Percentiles rank a stretch among this genome's conserved stretches.
Evolutionary conservation across 2,888 invertebrate genomes (phyloP).

Genomic region (Choreutis nemorana): DNA sequence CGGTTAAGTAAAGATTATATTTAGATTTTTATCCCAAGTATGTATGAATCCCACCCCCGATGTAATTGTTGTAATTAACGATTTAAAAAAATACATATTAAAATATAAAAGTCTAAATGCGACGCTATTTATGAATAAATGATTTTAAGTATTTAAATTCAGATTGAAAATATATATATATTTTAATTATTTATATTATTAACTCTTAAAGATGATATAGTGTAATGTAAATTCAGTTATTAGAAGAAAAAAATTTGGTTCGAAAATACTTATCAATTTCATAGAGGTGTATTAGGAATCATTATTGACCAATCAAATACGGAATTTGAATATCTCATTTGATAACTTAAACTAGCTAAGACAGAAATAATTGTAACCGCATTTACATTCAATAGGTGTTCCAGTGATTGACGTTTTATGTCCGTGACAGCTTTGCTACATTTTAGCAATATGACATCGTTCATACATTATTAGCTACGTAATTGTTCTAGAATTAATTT

Average conservation of each 20-base stretch:
- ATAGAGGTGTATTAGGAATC: conserved; percentile 32
- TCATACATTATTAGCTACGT: conserved; percentile 47
- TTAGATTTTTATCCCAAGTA: conserved; percentile 29
- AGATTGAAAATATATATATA: conserved; percentile 42
- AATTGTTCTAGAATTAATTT: conserved; percentile 51
- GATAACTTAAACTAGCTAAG: conserved; percentile 29
- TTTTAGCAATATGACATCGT: conserved; percentile 19
- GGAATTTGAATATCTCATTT: conserved; percentile 41
- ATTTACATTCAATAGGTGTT: conserved; percentile 36
- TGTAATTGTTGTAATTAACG: conserved; percentile 43
- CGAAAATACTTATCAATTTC: conserved; percentile 25
- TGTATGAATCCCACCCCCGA: conserved; percentile 43
- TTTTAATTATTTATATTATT: conserved; percentile 35
- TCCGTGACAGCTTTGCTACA: conserved; percentile 32
- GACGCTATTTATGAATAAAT: conserved; percentile 59
- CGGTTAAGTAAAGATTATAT: conserved; percentile 20
- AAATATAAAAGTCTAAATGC: conserved; percentile 47
- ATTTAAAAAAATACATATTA: conserved; percentile 35
- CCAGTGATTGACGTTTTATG: conserved; percentile 10
- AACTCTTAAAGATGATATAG: conserved; percentile 37
- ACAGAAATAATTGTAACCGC: conserved; percentile 38
- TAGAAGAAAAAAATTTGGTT: conserved; percentile 52
- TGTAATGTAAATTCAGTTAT: conserved; percentile 47
- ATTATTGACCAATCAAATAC: conserved; percentile 46
- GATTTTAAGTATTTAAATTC: conserved; percentile 53